Conservation (phyloP, 2,113 vertebrate genomes). For the Paraplagusia blochii region DNA sequence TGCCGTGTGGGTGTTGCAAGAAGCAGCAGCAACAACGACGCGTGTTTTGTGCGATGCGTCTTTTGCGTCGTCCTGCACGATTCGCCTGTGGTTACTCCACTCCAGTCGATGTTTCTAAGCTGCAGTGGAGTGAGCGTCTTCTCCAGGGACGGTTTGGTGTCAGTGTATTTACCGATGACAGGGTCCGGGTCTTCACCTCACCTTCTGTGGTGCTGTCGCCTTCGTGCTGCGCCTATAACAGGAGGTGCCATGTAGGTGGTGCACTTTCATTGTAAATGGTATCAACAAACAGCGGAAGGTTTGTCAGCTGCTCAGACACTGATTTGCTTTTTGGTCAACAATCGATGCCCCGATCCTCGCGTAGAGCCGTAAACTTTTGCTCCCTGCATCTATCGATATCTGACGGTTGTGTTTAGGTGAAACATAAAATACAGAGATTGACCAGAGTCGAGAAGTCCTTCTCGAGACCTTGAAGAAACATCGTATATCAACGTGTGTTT, state of each 20-base stretch:
- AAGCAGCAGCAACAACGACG: constrained; percentile 23
- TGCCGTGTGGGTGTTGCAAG: constrained; percentile 43
- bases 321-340: constrained; percentile 23
- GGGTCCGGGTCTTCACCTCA: constrained; percentile 31
- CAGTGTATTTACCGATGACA: constrained; percentile 46
- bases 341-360: neutral
- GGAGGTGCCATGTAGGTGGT: constrained; percentile 2
- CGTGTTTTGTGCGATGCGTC: constrained; percentile 21
- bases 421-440: too few species aligned
- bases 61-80: constrained; percentile 25
- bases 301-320: neutral
- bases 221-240: neutral
- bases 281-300: constrained; percentile 32
- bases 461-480: constrained; percentile 47
- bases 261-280: constrained; percentile 5
- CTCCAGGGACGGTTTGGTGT: constrained; percentile 40
- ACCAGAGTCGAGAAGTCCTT: constrained; percentile 24
- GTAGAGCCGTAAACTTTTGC: constrained; percentile 35
- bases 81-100: constrained; percentile 32
- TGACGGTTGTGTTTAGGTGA: too few species aligned
- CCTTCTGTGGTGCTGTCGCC: constrained; percentile 18
- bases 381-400: constrained; percentile 2
- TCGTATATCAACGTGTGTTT: neutral
- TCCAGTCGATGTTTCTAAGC: constrained; percentile 40
- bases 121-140: constrained; percentile 52